phyloP scores from a whole-genome alignment of 1,140 invertebrate species.

The Trichonephila clavata region DNA sequence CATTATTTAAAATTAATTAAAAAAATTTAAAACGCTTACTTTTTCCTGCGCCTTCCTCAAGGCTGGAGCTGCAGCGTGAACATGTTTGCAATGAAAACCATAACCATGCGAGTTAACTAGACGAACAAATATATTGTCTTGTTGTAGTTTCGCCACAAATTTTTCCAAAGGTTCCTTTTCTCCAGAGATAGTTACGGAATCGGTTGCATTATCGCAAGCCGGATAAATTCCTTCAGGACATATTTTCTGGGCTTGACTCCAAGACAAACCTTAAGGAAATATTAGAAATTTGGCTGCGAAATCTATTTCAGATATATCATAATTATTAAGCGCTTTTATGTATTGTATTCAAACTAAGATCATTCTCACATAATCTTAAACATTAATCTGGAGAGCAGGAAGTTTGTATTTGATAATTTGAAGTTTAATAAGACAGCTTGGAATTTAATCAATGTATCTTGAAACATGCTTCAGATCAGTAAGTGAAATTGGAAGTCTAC shows the following conservation, averaged over 20 bases:
- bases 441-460: too few relatives aligned
- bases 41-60: conserved; percentile 81
- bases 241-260: conserved; percentile 89
- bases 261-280: conserved; percentile 86
- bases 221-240: conserved; percentile 90
- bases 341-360: too few relatives aligned
- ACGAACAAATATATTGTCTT: conserved; percentile 92
- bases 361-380: too few relatives aligned
- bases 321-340: too few relatives aligned
- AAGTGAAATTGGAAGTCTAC: too few relatives aligned
- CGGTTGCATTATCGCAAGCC: conserved; percentile 95
- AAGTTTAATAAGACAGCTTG: too few relatives aligned
- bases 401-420: too few relatives aligned
- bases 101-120: conserved; percentile 92
- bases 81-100: conserved; percentile 97
- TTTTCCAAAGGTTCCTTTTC: conserved; percentile 86
- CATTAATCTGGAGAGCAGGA: too few relatives aligned
- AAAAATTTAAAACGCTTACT: not conserved
- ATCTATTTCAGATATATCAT: too few relatives aligned
- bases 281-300: too few relatives aligned
- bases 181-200: conserved; percentile 96
- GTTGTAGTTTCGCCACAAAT: conserved; percentile 88
- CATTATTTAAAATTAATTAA: too few relatives aligned
- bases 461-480: too few relatives aligned
- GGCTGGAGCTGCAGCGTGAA: conserved; percentile 86